Percentiles rank a stretch among this genome's conserved stretches.
These are phyloP conservation scores for Drosophila pegasa DNA, from an alignment of 2,888 invertebrate species.

Conservation along the genomic window DNA sequence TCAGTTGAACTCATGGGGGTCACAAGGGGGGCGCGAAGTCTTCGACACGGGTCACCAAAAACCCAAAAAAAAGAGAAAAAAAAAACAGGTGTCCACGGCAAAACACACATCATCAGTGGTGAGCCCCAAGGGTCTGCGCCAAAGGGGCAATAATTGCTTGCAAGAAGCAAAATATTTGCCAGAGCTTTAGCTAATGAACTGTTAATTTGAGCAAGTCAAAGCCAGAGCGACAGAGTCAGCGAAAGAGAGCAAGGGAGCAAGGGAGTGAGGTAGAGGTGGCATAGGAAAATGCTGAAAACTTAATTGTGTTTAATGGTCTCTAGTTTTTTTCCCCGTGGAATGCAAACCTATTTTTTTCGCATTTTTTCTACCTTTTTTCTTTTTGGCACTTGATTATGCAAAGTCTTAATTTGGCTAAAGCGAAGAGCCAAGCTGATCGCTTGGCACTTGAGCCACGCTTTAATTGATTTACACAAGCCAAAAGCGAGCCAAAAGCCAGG, in stretches of 20 bases:
- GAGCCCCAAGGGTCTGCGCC: constrained; percentile 29
- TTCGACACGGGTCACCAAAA: not conserved
- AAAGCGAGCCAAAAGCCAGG: constrained; percentile 1
- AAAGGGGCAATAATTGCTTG: constrained; percentile 45
- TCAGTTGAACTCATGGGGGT: constrained; percentile 25
- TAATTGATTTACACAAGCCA: constrained; percentile 41
- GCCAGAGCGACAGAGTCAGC: constrained; percentile 1
- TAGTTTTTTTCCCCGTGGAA: constrained; percentile 28
- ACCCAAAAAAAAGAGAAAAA: too few species aligned
- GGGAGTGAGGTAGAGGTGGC: not conserved
- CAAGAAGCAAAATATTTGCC: constrained; percentile 68
- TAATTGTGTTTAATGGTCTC: constrained; percentile 69
- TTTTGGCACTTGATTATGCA: constrained; percentile 70
- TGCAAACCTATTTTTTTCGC: constrained; percentile 26
- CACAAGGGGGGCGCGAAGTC: not conserved
- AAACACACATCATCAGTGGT: constrained; percentile 67
- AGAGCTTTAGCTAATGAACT: constrained; percentile 68
- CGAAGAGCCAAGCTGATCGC: constrained; percentile 15
- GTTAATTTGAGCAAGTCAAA: constrained; percentile 62
- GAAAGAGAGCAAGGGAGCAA: not conserved
- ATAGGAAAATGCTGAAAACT: constrained; percentile 50
- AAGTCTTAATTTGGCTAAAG: constrained; percentile 68
- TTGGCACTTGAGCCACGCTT: constrained; percentile 34
- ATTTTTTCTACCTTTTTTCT: constrained; percentile 17
- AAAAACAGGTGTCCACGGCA: constrained; percentile 21